Evolutionary conservation across 2,888 invertebrate genomes (phyloP), one percentile per base, ranked within the genome.

Genomic region (Pseudococcus viburni): DNA sequence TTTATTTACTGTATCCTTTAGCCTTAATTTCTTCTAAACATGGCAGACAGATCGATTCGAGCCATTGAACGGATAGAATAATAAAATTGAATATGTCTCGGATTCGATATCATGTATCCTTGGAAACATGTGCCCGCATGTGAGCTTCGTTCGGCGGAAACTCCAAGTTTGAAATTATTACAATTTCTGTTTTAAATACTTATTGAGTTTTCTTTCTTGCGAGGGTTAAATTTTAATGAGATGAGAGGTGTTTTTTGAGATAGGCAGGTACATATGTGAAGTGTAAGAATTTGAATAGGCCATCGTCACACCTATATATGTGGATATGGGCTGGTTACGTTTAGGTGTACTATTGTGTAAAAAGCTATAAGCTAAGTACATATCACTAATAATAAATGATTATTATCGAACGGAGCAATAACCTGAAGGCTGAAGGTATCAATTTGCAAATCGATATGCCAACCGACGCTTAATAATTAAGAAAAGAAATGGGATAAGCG

Each of bases 91-190:
- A n/a, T 80, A 42, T 42, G 80, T 80, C 80, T 80, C 42, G 80
- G 26, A 33, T 33, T 33, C 26, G 26, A 80, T 80, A 42, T 80
- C 22, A 80, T n/a, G 80, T 80, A 80, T 80, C 80, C 80, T 80
- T 80, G 80, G 80, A 80, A 80, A 80, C 80, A 80, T 80, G 12
- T 46, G 80, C 80, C 80, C 80, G 80, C 80, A 80, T 80, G 1
- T 11, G n/a, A 33, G 26, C 80, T 80, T 80, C 80, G 42, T 12
- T 55, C 6, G 7, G 46, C 80, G 80, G 80, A 80, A 80, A 80
- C 9, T 59, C 59, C 1, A 59, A 59, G 59, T 19, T 80, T 80
- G 17, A 80, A 80, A 80, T 9, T 1, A 80, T 80, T 80, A 42
- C 33, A 12, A 15, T 26, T 33, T 73, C 68, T 73, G 68, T 73